Conservation (phyloP, 2,113 vertebrate genomes). For the Xiphias gladius region DNA sequence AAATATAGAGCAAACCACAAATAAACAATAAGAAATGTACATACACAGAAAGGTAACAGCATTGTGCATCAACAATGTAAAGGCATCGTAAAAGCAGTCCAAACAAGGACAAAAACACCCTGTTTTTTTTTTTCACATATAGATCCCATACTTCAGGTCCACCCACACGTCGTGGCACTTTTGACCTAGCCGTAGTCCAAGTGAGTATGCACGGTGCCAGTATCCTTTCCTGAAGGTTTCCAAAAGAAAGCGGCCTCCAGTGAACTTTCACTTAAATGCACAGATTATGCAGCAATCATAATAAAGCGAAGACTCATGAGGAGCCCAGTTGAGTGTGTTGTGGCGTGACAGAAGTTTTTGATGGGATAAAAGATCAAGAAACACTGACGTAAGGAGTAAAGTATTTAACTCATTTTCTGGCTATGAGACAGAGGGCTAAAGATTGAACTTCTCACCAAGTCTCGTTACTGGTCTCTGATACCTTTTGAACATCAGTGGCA, state of each 20-base stretch:
- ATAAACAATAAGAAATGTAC: no score
- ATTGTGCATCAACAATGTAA: no score
- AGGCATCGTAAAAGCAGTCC: no score
- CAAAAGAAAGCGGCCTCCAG: no score
- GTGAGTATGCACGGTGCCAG: neutral
- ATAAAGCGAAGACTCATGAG: neutral
- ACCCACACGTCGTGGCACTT: neutral
- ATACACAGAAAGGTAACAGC: no score
- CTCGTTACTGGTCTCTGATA: slow-evolving; percentile 55
- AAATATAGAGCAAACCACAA: no score
- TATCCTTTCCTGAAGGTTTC: neutral
- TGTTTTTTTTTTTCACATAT: no score
- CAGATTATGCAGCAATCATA: neutral
- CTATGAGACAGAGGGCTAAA: slow-evolving; percentile 6
- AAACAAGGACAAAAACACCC: no score
- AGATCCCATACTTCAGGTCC: neutral
- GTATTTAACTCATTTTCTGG: no score
- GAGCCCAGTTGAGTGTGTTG: neutral
- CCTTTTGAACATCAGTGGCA: slow-evolving; percentile 58
- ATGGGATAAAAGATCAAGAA: slow-evolving; percentile 46
- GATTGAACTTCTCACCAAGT: slow-evolving; percentile 44
- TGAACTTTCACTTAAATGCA: neutral
- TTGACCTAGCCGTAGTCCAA: neutral
- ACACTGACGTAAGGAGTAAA: slow-evolving; percentile 12
- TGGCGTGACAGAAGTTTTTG: neutral